Base-by-base conservation (phyloP, 2,888 invertebrate species). In the Drosophila meridiana region DNA sequence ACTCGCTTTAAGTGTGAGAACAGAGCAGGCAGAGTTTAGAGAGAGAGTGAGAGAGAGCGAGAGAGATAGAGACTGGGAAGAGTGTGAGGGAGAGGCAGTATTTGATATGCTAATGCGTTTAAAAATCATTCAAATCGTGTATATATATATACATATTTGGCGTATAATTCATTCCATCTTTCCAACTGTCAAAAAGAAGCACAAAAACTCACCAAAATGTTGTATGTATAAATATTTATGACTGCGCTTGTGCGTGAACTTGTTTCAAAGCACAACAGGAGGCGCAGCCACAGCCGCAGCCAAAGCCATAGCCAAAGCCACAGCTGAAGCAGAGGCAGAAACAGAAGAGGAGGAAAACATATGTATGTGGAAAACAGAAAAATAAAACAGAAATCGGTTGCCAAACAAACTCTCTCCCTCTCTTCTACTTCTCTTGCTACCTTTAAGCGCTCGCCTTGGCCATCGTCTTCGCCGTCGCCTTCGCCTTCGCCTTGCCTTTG, bases 71-170 rank as follows among this genome's bases (percentile, higher is more conserved):
- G 32, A 34, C 34, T n/a, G 32, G 3, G 34, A 36, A 11, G 36
- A 11, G 4, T 20, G 20, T 9, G 14, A 14, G 47, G 6, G 14
- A 20, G 30, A 30, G 20, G 47, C 4, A 43, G 65, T 68, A 74
- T 82, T 84, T 78, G 71, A 75, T 82, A 78, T 83, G 78, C 80
- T 78, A 83, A 83, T 82, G 73, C 67, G 77, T 71, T 82, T 82
- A 80, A 75, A 82, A 82, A 80, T 73, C 82, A 82, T 83, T 79
- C 77, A 79, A 82, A 77, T 71, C 66, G 53, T 71, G 34, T 69
- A 47, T 74, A 52, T 59, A 55, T 73, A 42, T 52, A 13, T 13
- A 26, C 8, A 20, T 5, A 50, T 20, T 11, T 50, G 32, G 28
- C 28, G 40, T 40, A n/a, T 40, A 40, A 26, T 47, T 45, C 50